Percentiles rank a stretch among this genome's conserved stretches.
Conservation (phyloP, 2,797 vertebrate genomes). For the Fistularia tabacaria region DNA sequence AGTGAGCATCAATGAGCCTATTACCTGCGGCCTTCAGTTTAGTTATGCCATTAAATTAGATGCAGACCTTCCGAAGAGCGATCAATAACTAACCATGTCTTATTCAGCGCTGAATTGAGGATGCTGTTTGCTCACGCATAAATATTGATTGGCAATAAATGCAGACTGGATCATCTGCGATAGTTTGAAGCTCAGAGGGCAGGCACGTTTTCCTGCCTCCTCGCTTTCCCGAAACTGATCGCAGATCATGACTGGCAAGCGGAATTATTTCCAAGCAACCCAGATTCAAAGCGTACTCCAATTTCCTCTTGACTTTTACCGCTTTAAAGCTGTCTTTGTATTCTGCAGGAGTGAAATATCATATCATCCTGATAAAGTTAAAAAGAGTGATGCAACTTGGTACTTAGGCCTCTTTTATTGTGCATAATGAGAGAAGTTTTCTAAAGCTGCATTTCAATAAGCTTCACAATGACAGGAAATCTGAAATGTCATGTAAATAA, state of each 20-base stretch:
- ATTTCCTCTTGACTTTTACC: too few species aligned
- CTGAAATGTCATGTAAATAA: slow-evolving; percentile 46
- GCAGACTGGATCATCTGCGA: slow-evolving; percentile 31
- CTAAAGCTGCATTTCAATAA: slow-evolving; percentile 22
- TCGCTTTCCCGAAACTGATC: too few species aligned
- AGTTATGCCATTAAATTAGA: slow-evolving; percentile 56
- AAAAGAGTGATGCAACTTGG: slow-evolving; percentile 2
- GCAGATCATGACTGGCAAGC: slow-evolving; percentile 9
- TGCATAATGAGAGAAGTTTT: slow-evolving; percentile 4
- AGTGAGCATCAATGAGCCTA: slow-evolving; percentile 43
- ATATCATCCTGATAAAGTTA: slow-evolving; percentile 16
- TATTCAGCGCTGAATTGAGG: slow-evolving; percentile 47
- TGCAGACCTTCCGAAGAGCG: slow-evolving; percentile 13
- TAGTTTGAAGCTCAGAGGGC: slow-evolving; percentile 6
- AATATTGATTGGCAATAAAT: slow-evolving; percentile 61
- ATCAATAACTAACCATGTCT: slow-evolving; percentile 59
- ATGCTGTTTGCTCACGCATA: slow-evolving; percentile 42
- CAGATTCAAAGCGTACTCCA: too few species aligned
- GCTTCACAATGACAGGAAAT: slow-evolving; percentile 29
- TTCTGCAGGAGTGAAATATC: slow-evolving; percentile 13
- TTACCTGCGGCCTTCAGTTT: slow-evolving; percentile 52
- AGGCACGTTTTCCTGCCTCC: slow-evolving; percentile 9
- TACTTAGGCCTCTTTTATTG: slow-evolving; percentile 10
- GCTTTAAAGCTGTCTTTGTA: neutral
- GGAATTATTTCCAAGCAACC: slow-evolving; percentile 3